These are phyloP conservation scores for Scatophagus argus DNA, from an alignment of 2,113 vertebrate genomes.

Conservation along the genomic window DNA sequence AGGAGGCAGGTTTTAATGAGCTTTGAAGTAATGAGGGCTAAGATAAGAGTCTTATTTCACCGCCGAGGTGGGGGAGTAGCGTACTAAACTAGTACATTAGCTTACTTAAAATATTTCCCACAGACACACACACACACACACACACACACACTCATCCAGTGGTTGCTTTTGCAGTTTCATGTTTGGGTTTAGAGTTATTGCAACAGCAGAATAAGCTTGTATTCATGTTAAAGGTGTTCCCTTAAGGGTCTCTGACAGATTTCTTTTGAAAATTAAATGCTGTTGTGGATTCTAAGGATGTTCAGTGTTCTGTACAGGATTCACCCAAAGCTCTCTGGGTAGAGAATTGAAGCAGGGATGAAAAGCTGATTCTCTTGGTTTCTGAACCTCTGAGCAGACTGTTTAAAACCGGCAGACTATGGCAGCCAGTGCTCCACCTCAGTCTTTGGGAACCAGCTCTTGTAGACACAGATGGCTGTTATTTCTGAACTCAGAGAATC, in stretches of 20 bases:
- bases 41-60: constrained; percentile 77
- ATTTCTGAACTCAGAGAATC: background rate
- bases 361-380: background rate
- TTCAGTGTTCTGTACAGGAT: background rate
- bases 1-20: constrained; percentile 73
- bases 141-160: background rate
- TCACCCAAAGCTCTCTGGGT: background rate
- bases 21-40: constrained; percentile 72
- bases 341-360: background rate
- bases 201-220: background rate
- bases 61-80: background rate
- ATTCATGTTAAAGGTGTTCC: background rate
- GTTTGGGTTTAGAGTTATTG: constrained; percentile 4
- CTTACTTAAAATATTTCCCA: constrained; percentile 19
- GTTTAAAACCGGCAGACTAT: background rate
- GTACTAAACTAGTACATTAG: constrained; percentile 21
- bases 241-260: too few relatives aligned
- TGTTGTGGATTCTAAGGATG: too few relatives aligned
- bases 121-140: background rate
- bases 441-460: background rate
- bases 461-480: constrained; percentile 2
- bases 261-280: constrained; percentile 11
- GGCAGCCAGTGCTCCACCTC: background rate
- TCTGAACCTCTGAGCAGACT: background rate
- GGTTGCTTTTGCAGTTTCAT: background rate